phyloP scores from a whole-genome alignment of 92 coral and sea anemone species.

The Paramuricea clavata region DNA sequence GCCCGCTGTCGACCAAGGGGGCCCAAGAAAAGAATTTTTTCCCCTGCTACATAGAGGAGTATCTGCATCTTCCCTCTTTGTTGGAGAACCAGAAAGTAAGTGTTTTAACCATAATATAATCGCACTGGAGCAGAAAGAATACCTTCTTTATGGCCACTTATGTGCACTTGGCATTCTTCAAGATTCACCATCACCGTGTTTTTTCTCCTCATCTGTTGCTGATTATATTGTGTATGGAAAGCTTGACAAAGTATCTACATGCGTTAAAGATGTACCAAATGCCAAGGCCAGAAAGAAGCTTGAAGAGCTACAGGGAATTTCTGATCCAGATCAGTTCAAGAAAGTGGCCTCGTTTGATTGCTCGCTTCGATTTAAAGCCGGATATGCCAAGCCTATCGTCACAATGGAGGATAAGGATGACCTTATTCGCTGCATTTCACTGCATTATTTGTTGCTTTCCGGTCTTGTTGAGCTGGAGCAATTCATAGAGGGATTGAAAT shows the following conservation, averaged over 20 bases:
- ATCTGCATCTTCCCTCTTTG: slow-evolving; percentile 52
- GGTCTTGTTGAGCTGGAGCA: slow-evolving; percentile 63
- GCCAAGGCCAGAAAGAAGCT: slow-evolving; percentile 59
- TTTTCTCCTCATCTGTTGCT: slow-evolving; percentile 63
- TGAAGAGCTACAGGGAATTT: slow-evolving; percentile 55
- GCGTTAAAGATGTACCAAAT: slow-evolving; percentile 63
- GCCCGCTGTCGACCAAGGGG: slow-evolving; percentile 70
- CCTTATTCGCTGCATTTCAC: slow-evolving; percentile 58
- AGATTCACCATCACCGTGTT: slow-evolving; percentile 62
- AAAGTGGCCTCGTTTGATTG: slow-evolving; percentile 71
- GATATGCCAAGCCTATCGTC: slow-evolving; percentile 60
- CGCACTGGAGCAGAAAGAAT: slow-evolving; percentile 60
- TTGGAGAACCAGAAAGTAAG: slow-evolving; percentile 57
- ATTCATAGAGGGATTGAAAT: slow-evolving; percentile 66
- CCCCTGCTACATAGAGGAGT: slow-evolving; percentile 57
- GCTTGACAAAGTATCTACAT: slow-evolving; percentile 53
- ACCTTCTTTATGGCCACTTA: slow-evolving; percentile 62
- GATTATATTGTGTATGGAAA: slow-evolving; percentile 66
- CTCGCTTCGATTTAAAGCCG: slow-evolving; percentile 57
- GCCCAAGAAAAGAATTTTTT: slow-evolving; percentile 72
- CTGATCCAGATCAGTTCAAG: slow-evolving; percentile 66
- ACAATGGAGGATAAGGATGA: slow-evolving; percentile 64
- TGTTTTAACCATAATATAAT: slow-evolving; percentile 55
- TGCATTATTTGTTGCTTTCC: slow-evolving; percentile 57
- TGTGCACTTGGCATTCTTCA: slow-evolving; percentile 61